Evolutionary conservation across 1,140 invertebrate species (phyloP).

Genomic region (Drosophila sp.): DNA sequence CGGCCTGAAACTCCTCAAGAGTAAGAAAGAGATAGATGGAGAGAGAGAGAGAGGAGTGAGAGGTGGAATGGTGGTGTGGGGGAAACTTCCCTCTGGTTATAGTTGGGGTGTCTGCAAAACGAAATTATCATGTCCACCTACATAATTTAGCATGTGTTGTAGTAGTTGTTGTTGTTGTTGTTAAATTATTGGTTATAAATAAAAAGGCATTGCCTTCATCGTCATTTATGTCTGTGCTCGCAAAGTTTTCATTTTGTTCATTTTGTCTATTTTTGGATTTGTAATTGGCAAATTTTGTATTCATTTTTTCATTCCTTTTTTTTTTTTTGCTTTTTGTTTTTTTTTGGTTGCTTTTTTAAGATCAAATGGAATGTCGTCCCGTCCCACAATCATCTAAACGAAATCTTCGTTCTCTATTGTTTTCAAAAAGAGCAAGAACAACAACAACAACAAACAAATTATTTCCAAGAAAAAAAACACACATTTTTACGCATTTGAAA

Average conservation of each 20-base stretch:
- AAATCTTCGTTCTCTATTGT: conserved; percentile 46
- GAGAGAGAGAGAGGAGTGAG: neutral
- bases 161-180: conserved; percentile 34
- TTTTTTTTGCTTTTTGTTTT: conserved; percentile 6
- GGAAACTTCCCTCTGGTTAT: conserved; percentile 21
- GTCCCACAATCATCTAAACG: conserved; percentile 16
- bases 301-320: neutral
- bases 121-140: conserved; percentile 78
- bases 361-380: conserved; percentile 20
- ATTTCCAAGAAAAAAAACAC: conserved; percentile 27
- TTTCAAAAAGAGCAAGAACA: conserved; percentile 13
- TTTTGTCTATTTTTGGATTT: conserved; percentile 67
- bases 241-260: conserved; percentile 31
- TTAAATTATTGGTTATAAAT: conserved; percentile 78
- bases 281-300: conserved; percentile 62
- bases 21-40: conserved; percentile 6
- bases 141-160: conserved; percentile 73
- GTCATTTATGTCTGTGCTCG: conserved; percentile 23
- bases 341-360: conserved; percentile 13
- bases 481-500: conserved; percentile 64
- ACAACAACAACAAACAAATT: conserved; percentile 38
- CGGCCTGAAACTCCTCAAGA: conserved; percentile 52
- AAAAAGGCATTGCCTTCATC: conserved; percentile 53
- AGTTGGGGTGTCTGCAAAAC: conserved; percentile 58
- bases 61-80: conserved; percentile 23